Percentiles rank a stretch among this genome's conserved stretches.
These are phyloP conservation scores for Ginglymostoma cirratum DNA, from an alignment of 2,113 vertebrate species.

Conservation along the genomic window DNA sequence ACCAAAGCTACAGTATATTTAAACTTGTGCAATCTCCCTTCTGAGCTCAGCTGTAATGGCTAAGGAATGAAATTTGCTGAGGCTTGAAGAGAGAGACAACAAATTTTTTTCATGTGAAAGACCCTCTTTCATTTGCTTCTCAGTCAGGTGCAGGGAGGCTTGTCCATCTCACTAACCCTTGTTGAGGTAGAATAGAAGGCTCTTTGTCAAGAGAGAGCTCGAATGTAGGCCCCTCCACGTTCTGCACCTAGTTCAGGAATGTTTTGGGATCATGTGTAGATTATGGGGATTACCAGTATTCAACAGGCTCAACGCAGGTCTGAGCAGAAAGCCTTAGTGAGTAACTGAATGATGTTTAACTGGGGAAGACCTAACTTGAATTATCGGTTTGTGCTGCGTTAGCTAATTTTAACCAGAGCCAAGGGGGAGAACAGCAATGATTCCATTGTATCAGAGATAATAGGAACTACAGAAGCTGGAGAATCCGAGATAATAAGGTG, in stretches of 20 bases:
- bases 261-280: not conserved
- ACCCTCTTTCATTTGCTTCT: constrained; percentile 45
- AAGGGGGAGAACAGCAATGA: not conserved
- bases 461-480: too few relatives aligned
- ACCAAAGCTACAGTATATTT: constrained; percentile 43
- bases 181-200: not conserved
- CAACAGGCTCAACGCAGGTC: not conserved
- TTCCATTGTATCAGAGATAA: too few relatives aligned
- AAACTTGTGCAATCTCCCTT: constrained; percentile 38
- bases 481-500: too few relatives aligned
- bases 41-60: constrained; percentile 43
- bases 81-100: constrained; percentile 35
- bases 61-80: constrained; percentile 26
- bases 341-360: not conserved
- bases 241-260: not conserved
- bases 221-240: not conserved
- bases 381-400: not conserved
- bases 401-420: not conserved
- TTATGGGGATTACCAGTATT: not conserved
- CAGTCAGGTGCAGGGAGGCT: not conserved
- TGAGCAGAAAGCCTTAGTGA: not conserved
- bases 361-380: not conserved
- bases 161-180: not conserved
- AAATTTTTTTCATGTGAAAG: constrained; percentile 44
- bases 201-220: not conserved